A percentile compares a stretch with the other conserved stretches of the same genome.
Conservation (phyloP, 2,797 vertebrate genomes). For the Clamator glandarius region DNA sequence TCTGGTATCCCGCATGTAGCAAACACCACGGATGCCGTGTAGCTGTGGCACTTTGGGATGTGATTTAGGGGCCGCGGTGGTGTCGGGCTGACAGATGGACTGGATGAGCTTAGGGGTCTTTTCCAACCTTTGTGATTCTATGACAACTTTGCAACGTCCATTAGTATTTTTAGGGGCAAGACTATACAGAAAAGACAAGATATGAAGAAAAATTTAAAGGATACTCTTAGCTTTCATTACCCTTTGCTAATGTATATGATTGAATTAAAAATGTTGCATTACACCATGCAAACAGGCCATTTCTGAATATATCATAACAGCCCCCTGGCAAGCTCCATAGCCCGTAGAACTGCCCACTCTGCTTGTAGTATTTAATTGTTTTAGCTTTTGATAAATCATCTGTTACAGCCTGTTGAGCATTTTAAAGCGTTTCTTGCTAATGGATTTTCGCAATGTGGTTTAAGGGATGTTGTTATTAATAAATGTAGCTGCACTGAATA, state of each 20-base stretch:
- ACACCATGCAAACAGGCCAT: not conserved
- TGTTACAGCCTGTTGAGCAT: slow-evolving; percentile 24
- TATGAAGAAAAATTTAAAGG: not conserved
- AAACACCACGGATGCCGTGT: not conserved
- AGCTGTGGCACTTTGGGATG: too few species aligned
- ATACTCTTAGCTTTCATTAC: not conserved
- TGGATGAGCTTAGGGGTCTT: too few species aligned
- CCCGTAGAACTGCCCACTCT: slow-evolving; percentile 28
- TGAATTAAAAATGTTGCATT: not conserved
- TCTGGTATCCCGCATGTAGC: not conserved
- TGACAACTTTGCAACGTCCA: not conserved
- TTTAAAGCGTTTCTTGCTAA: slow-evolving; percentile 50
- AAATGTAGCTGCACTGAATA: slow-evolving; percentile 30
- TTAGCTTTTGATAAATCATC: slow-evolving; percentile 44
- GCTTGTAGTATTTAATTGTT: slow-evolving; percentile 12
- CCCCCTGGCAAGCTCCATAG: not conserved
- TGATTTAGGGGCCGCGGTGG: too few species aligned
- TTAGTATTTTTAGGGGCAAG: not conserved
- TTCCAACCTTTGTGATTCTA: too few species aligned
- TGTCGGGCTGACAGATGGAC: too few species aligned
- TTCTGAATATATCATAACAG: not conserved
- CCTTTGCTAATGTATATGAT: not conserved
- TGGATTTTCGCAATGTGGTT: slow-evolving; percentile 59
- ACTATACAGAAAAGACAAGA: accelerated
- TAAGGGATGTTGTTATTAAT: slow-evolving; percentile 64